phyloP scores from a whole-genome alignment of 1,140 invertebrate genomes.

The Cotesia glomerata region DNA sequence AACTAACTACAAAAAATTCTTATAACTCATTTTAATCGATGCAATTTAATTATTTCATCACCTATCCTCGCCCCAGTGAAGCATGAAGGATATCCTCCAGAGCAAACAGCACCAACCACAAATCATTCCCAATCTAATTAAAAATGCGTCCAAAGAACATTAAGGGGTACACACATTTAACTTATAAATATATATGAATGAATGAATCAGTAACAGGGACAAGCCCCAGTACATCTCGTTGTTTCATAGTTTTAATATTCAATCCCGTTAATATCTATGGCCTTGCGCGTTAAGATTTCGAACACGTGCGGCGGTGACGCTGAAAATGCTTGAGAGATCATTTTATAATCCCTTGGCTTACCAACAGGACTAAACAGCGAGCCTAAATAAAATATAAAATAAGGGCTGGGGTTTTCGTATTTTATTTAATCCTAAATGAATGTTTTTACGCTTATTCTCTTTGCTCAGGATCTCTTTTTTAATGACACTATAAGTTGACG shows the following conservation, averaged over 20 bases:
- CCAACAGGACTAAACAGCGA: too few species aligned
- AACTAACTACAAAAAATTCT: too few species aligned
- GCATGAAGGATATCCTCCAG: neutral
- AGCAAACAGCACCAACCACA: constrained; percentile 16
- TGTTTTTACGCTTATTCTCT: constrained; percentile 14
- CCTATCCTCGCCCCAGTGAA: neutral
- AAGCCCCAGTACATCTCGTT: constrained; percentile 6
- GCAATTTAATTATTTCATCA: neutral
- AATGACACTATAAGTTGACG: too few species aligned
- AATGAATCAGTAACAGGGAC: constrained; percentile 22
- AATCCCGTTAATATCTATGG: neutral
- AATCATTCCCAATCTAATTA: constrained; percentile 52
- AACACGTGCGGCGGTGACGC: neutral
- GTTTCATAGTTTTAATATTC: constrained; percentile 8
- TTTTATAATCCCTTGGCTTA: too few species aligned
- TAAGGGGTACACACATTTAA: neutral
- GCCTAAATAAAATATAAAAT: too few species aligned
- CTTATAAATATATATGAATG: too few species aligned
- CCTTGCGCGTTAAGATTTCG: neutral
- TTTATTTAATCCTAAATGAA: constrained; percentile 10
- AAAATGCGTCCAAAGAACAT: constrained; percentile 32
- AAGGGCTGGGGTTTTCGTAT: too few species aligned
- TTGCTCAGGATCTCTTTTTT: constrained; percentile 14
- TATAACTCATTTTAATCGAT: neutral
- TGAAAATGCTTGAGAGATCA: constrained; percentile 6